Evolutionary conservation across 2,888 invertebrate species (phyloP).

Genomic region (Napeogenes sylphis): DNA sequence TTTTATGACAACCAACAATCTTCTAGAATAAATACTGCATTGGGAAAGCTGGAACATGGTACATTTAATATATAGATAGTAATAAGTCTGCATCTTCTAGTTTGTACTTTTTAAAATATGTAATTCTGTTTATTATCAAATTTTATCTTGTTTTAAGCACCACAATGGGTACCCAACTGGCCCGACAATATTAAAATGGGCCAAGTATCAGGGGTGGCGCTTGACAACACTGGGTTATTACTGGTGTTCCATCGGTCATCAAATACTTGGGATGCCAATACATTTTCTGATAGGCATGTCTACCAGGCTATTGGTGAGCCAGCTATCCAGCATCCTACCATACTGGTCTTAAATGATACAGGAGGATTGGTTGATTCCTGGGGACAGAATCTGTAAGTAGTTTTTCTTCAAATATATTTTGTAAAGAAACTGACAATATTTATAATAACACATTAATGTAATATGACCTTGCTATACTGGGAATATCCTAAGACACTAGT

Average conservation of each 20-base stretch:
- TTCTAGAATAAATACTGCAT: conserved; percentile 47
- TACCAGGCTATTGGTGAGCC: conserved; percentile 74
- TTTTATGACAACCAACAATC: conserved; percentile 43
- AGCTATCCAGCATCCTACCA: conserved; percentile 80
- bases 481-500: too few relatives aligned
- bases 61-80: conserved; percentile 12
- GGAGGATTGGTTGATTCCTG: conserved; percentile 81
- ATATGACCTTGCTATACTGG: neutral
- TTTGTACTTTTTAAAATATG: too few relatives aligned
- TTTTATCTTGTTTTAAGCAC: conserved; percentile 52
- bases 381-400: conserved; percentile 82
- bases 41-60: conserved; percentile 58
- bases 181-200: conserved; percentile 79
- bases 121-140: too few relatives aligned
- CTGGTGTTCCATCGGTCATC: conserved; percentile 89
- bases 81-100: too few relatives aligned
- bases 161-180: conserved; percentile 77
- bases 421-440: neutral
- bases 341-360: conserved; percentile 80
- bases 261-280: conserved; percentile 78
- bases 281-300: conserved; percentile 79
- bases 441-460: neutral
- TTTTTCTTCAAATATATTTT: neutral
- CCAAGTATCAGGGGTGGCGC: conserved; percentile 88
- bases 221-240: conserved; percentile 84